phyloP scores from a whole-genome alignment of 1,140 invertebrate species.

The Drosophila pallidifrons region DNA sequence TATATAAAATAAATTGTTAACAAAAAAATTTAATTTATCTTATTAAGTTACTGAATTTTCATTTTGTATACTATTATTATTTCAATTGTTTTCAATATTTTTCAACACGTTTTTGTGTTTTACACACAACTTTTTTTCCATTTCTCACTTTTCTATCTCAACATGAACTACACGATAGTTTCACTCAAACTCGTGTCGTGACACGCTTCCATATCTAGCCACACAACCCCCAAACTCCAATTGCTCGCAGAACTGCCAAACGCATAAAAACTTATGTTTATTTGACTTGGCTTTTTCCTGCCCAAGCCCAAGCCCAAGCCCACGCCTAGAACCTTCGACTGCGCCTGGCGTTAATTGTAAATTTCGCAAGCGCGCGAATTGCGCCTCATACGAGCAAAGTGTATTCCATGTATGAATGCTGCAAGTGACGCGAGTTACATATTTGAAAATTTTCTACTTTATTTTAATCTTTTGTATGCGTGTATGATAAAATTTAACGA shows the following conservation, averaged over 20 bases:
- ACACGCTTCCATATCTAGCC: slow-evolving; percentile 40
- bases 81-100: no score
- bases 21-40: no score
- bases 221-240: slow-evolving; percentile 40
- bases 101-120: no score
- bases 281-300: slow-evolving; percentile 75
- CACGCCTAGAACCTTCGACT: slow-evolving; percentile 7
- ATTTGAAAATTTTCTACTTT: slow-evolving; percentile 73
- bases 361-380: slow-evolving; percentile 60
- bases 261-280: slow-evolving; percentile 84
- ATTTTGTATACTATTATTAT: no score
- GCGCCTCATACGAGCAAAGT: slow-evolving; percentile 9
- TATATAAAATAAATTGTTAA: no score
- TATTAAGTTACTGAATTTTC: no score
- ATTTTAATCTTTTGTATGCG: slow-evolving; percentile 72
- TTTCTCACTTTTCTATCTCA: no score
- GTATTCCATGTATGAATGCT: slow-evolving; percentile 20
- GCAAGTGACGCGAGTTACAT: slow-evolving; percentile 58
- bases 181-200: slow-evolving; percentile 1
- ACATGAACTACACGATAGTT: no score
- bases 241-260: slow-evolving; percentile 57
- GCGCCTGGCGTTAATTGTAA: slow-evolving; percentile 68
- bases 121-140: no score
- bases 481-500: slow-evolving; percentile 73
- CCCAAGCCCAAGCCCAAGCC: slow-evolving; percentile 13